Evolutionary conservation across 2,888 invertebrate genomes (phyloP).

Genomic region (Gonocerus acuteangulatus): DNA sequence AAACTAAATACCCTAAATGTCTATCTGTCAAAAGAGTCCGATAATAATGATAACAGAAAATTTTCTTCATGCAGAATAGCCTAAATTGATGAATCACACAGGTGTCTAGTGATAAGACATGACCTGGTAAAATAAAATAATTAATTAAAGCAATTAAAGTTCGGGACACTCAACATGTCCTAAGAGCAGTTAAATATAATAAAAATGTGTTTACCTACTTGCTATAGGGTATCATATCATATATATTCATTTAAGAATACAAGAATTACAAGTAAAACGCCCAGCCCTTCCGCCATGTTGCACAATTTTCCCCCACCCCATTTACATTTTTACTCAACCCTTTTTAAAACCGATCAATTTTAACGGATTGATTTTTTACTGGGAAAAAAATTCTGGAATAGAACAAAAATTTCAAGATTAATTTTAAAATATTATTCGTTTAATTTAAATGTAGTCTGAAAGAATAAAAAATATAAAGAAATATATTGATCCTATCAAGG

Average conservation of each 20-base stretch:
- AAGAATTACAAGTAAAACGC: constrained; percentile 31
- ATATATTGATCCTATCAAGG: constrained; percentile 36
- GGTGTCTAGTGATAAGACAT: constrained; percentile 36
- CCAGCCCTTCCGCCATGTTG: constrained; percentile 63
- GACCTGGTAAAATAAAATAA: no score
- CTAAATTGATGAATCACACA: constrained; percentile 35
- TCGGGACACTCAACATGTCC: no score
- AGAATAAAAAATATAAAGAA: constrained; percentile 20
- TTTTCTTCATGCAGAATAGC: constrained; percentile 16
- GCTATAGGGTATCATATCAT: not conserved
- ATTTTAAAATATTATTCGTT: not conserved
- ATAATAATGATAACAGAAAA: constrained; percentile 19
- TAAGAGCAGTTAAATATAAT: not conserved
- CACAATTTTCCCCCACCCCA: constrained; percentile 39
- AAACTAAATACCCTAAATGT: not conserved
- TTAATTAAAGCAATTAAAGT: no score
- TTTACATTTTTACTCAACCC: constrained; percentile 37
- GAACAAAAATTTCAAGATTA: not conserved
- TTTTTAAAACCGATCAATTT: constrained; percentile 32
- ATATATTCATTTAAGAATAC: not conserved
- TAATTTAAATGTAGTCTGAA: not conserved
- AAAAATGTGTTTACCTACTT: not conserved
- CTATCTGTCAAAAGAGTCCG: not conserved
- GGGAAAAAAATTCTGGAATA: not conserved
- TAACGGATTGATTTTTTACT: not conserved